These are phyloP conservation scores for Heliconius charithonia DNA, from an alignment of 2,888 invertebrate species.

Conservation along the genomic window DNA sequence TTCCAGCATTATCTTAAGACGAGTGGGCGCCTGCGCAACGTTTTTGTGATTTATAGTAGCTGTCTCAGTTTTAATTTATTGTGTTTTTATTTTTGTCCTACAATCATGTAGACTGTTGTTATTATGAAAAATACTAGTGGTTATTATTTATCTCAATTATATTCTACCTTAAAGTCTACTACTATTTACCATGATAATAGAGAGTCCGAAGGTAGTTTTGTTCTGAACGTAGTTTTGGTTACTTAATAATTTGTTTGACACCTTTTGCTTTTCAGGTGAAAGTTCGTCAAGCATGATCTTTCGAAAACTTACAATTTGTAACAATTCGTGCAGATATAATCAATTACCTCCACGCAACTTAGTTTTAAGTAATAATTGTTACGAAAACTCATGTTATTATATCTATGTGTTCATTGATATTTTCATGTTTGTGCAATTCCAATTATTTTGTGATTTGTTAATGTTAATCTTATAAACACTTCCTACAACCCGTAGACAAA, in stretches of 20 bases:
- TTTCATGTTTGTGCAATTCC: constrained; percentile 10
- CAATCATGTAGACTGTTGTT: not conserved
- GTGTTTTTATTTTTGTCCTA: constrained; percentile 14
- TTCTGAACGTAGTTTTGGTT: not conserved
- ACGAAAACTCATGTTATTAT: constrained; percentile 48
- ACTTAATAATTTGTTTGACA: constrained; percentile 42
- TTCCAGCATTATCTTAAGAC: constrained; percentile 72
- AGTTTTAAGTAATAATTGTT: constrained; percentile 52
- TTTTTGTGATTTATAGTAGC: constrained; percentile 60
- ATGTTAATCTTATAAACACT: not conserved
- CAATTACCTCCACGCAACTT: constrained; percentile 52
- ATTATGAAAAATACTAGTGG: not conserved
- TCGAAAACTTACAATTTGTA: constrained; percentile 60
- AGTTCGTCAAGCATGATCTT: constrained; percentile 61
- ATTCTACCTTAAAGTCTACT: not conserved
- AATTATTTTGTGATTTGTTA: not conserved
- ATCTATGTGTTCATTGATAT: not conserved
- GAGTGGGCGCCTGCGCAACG: constrained; percentile 65
- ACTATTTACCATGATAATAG: not conserved
- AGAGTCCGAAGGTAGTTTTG: not conserved
- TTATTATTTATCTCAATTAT: not conserved
- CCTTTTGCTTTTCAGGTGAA: constrained; percentile 59
- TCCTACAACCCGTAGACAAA: not conserved
- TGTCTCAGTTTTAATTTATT: constrained; percentile 42
- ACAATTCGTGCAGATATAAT: constrained; percentile 51